These are phyloP conservation scores for Synergus japonicus DNA, from an alignment of 2,888 invertebrate species.

Conservation along the genomic window DNA sequence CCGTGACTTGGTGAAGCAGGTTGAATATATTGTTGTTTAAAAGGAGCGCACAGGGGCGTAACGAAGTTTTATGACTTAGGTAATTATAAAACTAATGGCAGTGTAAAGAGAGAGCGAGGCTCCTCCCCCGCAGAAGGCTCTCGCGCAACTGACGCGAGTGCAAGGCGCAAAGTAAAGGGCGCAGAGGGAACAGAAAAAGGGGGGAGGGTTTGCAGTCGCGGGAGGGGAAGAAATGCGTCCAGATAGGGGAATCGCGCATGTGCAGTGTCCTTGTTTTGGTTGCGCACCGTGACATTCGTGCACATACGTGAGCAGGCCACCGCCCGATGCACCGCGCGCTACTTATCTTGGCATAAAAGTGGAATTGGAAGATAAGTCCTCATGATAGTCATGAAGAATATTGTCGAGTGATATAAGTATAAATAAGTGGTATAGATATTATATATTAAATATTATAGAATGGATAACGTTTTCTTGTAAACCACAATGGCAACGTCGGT, in stretches of 20 bases:
- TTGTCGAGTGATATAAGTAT: background rate
- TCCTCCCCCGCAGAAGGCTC: constrained; percentile 75
- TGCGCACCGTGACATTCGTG: constrained; percentile 65
- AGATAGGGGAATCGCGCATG: constrained; percentile 66
- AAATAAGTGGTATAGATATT: no score
- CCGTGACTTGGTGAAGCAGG: background rate
- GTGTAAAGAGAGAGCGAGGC: constrained; percentile 61
- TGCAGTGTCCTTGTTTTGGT: constrained; percentile 72
- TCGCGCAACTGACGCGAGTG: constrained; percentile 75
- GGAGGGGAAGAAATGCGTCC: constrained; percentile 35
- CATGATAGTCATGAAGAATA: background rate
- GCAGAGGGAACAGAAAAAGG: constrained; percentile 69
- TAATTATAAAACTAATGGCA: constrained; percentile 40
- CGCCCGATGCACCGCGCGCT: constrained; percentile 71
- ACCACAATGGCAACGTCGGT: background rate
- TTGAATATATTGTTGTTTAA: background rate
- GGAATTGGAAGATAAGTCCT: background rate
- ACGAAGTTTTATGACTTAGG: constrained; percentile 19
- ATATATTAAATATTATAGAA: no score
- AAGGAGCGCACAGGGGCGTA: background rate
- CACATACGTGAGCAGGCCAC: constrained; percentile 74
- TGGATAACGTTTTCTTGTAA: background rate
- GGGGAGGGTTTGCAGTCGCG: background rate
- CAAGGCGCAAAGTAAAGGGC: constrained; percentile 75
- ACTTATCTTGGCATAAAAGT: constrained; percentile 70